These are phyloP conservation scores for Nestor notabilis DNA, from an alignment of 2,113 vertebrate species.

Conservation along the genomic window DNA sequence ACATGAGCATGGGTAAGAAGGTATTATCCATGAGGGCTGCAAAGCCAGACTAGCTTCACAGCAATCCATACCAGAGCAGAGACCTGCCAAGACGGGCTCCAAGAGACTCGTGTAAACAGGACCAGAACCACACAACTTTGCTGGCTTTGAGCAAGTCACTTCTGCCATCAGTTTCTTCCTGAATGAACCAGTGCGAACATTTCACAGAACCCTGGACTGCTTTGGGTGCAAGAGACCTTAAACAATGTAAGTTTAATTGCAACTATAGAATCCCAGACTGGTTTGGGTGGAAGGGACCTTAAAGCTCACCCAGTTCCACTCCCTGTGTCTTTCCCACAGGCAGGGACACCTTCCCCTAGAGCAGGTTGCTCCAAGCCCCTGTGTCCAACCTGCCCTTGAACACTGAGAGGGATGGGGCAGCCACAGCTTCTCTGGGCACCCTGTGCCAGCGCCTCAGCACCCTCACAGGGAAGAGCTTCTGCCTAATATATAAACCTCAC, in stretches of 20 bases:
- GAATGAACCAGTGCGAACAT: accelerated
- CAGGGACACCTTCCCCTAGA: neutral
- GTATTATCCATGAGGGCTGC: neutral
- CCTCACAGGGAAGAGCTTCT: neutral
- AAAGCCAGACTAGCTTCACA: neutral
- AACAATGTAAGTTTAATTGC: no score
- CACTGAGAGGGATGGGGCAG: neutral
- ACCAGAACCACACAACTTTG: neutral
- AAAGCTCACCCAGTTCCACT: neutral
- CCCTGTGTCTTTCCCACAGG: no score
- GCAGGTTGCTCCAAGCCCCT: neutral
- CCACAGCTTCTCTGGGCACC: neutral
- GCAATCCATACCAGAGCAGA: neutral
- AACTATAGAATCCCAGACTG: neutral
- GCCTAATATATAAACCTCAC: neutral
- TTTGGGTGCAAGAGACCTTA: neutral
- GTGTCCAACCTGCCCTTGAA: no score
- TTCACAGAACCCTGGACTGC: neutral
- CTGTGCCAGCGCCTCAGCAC: neutral
- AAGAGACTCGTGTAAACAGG: neutral
- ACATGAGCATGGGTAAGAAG: neutral
- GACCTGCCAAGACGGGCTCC: neutral
- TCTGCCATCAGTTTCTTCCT: neutral
- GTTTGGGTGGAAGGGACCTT: neutral
- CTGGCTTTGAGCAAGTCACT: neutral